Evolutionary conservation across 2,797 vertebrate genomes (phyloP), one percentile per base, ranked within the genome.

Genomic region (Malacoraja senta): DNA sequence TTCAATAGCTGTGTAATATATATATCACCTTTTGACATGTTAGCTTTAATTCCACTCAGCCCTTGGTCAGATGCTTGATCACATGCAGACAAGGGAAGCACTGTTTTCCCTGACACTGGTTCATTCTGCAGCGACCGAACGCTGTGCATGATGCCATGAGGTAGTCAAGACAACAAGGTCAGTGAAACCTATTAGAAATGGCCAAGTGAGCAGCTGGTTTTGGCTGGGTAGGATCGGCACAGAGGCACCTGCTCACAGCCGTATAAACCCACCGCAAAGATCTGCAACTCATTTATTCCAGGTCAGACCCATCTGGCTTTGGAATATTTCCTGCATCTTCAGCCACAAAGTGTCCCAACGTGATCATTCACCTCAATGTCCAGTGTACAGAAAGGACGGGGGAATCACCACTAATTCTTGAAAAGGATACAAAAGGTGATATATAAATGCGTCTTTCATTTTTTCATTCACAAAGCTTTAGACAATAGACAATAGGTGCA

Each of bases 181-280:
- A 94, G 95, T 95, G 94, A 96, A 96, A 95, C 94, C 95, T 96
- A 95, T 96, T 96, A 96, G 95, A 95, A 95, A 96, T 95, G 96
- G 95, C 93, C 95, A 95, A 96, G 96, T 96, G 94, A 95, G 94
- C 93, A 93, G 95, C 95, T 96, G 95, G 96, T 96, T 95, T 96
- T 96, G 95, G 95, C 95, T 95, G 94, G 94, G 95, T 94, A 94
- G 95, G 95, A 95, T 94, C 93, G 93, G 95, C 95, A 96, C 94
- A 96, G 95, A 95, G 95, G 94, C 95, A 96, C 95, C 95, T 96
- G 96, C 95, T 95, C 94, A 93, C 94, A 96, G 95, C 95, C 95
- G 94, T 94, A 94, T 93, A 84, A 94, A 93, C 92, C 93, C 77
- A 7, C 63, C 93, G 93, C 94, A 95, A 94, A 71, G 63, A 83